phyloP scores from a whole-genome alignment of 2,113 vertebrate genomes.

The Halcyon senegalensis region DNA sequence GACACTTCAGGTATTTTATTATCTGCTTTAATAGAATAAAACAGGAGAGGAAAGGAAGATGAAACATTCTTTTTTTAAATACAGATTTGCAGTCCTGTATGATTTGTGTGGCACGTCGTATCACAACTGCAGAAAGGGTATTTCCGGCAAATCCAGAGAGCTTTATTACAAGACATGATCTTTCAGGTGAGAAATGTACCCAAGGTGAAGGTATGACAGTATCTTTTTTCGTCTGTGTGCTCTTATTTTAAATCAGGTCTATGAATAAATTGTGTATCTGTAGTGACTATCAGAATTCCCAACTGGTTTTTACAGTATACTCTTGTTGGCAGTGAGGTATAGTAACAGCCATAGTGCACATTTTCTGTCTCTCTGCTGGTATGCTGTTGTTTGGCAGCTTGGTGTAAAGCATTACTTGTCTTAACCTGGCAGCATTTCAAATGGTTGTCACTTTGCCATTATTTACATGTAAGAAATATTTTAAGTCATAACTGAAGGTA shows the following conservation, averaged over 20 bases:
- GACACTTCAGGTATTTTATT: not conserved
- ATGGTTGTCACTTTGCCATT: not conserved
- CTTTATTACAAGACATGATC: slow-evolving; percentile 94
- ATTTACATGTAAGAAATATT: not conserved
- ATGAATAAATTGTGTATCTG: not conserved
- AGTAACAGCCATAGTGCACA: not conserved
- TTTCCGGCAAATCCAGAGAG: slow-evolving; percentile 83
- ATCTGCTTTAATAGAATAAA: not conserved
- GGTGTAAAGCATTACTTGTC: not conserved
- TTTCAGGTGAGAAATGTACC: slow-evolving; percentile 84
- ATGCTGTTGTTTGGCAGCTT: not conserved
- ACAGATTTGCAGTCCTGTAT: slow-evolving; percentile 97
- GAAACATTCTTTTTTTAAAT: not conserved
- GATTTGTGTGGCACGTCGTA: slow-evolving; percentile 96
- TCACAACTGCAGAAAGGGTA: slow-evolving; percentile 85
- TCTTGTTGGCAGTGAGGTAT: not conserved
- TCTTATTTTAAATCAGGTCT: not conserved
- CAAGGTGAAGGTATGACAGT: not conserved
- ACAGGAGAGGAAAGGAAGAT: not conserved
- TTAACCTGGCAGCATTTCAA: not conserved
- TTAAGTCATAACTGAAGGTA: not conserved
- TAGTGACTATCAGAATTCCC: not conserved
- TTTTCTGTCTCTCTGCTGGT: not conserved
- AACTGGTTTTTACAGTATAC: not conserved
- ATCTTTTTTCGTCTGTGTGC: not conserved